Percentiles rank a stretch among this genome's conserved stretches.
These are phyloP conservation scores for Turritopsis dohrnii DNA, from an alignment of 30 jellyfish, hydroid and myxozoan genomes.

Conservation along the genomic window DNA sequence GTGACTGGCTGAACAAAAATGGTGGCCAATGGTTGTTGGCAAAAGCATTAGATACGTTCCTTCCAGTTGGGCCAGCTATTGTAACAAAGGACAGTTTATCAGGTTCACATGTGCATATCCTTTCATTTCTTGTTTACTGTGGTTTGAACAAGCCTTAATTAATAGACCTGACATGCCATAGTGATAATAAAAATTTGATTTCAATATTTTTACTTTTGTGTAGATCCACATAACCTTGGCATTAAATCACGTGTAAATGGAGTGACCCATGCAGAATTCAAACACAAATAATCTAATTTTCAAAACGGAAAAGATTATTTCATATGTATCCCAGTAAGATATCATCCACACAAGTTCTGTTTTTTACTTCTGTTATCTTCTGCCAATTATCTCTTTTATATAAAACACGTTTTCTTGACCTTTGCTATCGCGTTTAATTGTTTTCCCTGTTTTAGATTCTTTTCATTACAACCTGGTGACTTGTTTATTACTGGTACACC, in stretches of 20 bases:
- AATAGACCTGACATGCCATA: too few species aligned
- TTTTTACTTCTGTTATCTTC: neutral
- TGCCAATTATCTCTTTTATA: neutral
- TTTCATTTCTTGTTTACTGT: too few species aligned
- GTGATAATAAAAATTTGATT: neutral
- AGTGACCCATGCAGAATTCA: slow-evolving; percentile 68
- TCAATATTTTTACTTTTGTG: neutral
- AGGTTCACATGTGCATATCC: slow-evolving; percentile 43
- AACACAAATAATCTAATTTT: slow-evolving; percentile 68
- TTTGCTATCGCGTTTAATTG: neutral
- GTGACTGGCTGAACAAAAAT: slow-evolving; percentile 61
- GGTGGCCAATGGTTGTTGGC: slow-evolving; percentile 80
- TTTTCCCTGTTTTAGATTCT: slow-evolving; percentile 35
- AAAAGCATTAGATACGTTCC: slow-evolving; percentile 74
- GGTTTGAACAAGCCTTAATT: too few species aligned
- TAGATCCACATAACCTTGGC: slow-evolving; percentile 85
- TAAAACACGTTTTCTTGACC: too few species aligned
- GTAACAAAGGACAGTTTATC: slow-evolving; percentile 67
- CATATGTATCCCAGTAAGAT: slow-evolving; percentile 65
- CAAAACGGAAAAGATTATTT: slow-evolving; percentile 48
- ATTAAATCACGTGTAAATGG: slow-evolving; percentile 81
- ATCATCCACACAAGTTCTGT: neutral
- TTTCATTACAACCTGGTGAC: slow-evolving; percentile 70
- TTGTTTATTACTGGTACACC: slow-evolving; percentile 90
- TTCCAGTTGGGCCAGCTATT: slow-evolving; percentile 83